These are phyloP conservation scores for Solenodon paradoxus DNA, from an alignment of 2,113 vertebrate genomes.

Conservation along the genomic window DNA sequence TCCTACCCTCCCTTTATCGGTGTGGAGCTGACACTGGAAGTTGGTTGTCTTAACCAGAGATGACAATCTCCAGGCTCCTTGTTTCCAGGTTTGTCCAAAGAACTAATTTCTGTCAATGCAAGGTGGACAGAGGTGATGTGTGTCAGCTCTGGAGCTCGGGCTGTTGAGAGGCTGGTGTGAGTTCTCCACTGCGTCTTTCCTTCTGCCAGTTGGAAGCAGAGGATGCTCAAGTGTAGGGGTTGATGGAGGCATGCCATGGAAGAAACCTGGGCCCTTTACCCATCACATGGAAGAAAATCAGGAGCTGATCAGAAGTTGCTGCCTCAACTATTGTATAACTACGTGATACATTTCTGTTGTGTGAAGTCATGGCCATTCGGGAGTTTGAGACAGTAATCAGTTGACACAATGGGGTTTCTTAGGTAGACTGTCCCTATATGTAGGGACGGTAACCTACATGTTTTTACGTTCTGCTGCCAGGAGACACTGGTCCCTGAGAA, in stretches of 20 bases:
- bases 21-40: not conserved
- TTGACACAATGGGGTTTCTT: not conserved
- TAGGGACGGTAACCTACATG: not conserved
- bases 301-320: not conserved
- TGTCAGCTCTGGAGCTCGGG: not conserved
- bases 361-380: not conserved
- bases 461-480: not conserved
- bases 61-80: not conserved
- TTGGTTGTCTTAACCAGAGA: not conserved
- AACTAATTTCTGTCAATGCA: not conserved
- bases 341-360: not conserved
- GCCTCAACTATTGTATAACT: not conserved
- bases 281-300: not conserved
- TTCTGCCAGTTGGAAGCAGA: not conserved
- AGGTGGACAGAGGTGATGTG: accelerated
- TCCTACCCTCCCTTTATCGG: not conserved
- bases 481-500: not conserved
- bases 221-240: not conserved
- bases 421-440: not conserved
- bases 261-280: not conserved
- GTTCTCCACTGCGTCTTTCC: not conserved
- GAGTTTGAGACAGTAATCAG: not conserved
- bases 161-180: not conserved
- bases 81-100: not conserved
- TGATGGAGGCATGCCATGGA: not conserved